These are phyloP conservation scores for Cheumatopsyche charites DNA, from an alignment of 1,140 invertebrate genomes.

Conservation along the genomic window DNA sequence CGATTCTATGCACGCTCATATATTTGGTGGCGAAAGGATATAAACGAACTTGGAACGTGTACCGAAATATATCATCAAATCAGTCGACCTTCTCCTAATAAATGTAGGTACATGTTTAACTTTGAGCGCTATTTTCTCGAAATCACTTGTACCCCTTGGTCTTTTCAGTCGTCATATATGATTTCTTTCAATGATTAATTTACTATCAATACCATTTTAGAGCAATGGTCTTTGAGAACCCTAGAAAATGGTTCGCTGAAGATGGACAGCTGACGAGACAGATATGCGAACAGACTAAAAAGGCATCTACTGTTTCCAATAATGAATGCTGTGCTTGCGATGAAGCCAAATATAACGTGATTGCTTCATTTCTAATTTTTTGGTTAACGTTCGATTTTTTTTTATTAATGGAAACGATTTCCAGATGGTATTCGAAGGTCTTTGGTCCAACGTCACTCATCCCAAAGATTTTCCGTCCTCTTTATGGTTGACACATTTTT, in stretches of 20 bases:
- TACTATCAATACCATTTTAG: slow-evolving; percentile 56
- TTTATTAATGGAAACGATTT: slow-evolving; percentile 42
- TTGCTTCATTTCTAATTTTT: slow-evolving; percentile 39
- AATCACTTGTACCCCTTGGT: no score
- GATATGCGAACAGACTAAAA: slow-evolving; percentile 79
- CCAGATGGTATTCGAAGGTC: slow-evolving; percentile 90
- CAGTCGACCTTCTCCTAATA: no score
- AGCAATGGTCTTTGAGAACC: slow-evolving; percentile 86
- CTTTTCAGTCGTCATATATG: no score
- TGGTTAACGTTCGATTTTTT: no score
- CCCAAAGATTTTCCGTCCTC: slow-evolving; percentile 95
- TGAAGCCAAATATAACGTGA: slow-evolving; percentile 87
- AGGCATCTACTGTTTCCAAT: slow-evolving; percentile 58
- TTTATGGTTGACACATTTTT: slow-evolving; percentile 94
- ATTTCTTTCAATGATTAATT: not conserved
- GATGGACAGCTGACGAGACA: slow-evolving; percentile 81
- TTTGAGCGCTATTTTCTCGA: no score
- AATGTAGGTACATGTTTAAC: no score
- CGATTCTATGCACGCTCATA: not conserved
- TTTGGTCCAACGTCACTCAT: slow-evolving; percentile 96
- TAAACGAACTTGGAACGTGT: no score
- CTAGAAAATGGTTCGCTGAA: slow-evolving; percentile 86
- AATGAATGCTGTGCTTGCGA: slow-evolving; percentile 87
- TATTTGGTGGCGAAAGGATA: no score
- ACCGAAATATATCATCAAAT: no score